phyloP scores from a whole-genome alignment of 2,888 invertebrate species.

The Nowickia ferox region DNA sequence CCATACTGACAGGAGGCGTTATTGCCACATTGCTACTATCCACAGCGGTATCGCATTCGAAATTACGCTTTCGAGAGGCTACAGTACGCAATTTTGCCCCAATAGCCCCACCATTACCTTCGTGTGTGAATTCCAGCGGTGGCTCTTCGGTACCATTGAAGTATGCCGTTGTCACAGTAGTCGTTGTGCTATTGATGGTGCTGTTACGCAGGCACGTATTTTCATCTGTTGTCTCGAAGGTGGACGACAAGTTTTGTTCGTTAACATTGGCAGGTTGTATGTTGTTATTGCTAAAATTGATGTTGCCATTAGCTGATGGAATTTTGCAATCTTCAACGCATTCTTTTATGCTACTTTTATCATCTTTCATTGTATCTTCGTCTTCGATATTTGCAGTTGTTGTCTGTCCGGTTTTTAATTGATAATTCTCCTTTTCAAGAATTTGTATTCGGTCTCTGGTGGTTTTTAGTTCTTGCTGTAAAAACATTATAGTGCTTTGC shows the following conservation, averaged over 20 bases:
- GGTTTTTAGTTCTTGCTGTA: constrained; percentile 96
- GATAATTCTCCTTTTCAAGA: constrained; percentile 86
- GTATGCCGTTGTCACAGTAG: constrained; percentile 63
- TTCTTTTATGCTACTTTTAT: constrained; percentile 20
- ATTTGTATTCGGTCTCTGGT: constrained; percentile 88
- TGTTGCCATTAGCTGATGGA: constrained; percentile 72
- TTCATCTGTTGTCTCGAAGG: constrained; percentile 79
- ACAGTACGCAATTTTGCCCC: constrained; percentile 73
- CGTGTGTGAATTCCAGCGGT: constrained; percentile 69
- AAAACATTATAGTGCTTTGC: constrained; percentile 97
- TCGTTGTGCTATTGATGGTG: constrained; percentile 57
- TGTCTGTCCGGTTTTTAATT: constrained; percentile 77
- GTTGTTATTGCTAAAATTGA: constrained; percentile 54
- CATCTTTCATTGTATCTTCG: constrained; percentile 43
- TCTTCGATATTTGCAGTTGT: constrained; percentile 39
- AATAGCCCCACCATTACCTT: constrained; percentile 68
- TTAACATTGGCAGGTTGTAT: constrained; percentile 68
- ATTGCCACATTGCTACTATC: constrained; percentile 44
- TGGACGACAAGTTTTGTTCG: constrained; percentile 54
- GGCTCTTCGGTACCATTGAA: constrained; percentile 71
- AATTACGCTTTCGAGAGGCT: constrained; percentile 80
- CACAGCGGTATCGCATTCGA: constrained; percentile 74
- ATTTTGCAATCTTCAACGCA: constrained; percentile 50
- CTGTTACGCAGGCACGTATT: constrained; percentile 74
- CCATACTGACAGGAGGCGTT: constrained; percentile 60